Percentiles rank a stretch among this genome's conserved stretches.
phyloP scores from a whole-genome alignment of 2,113 vertebrate species.

The Alligator sinensis region DNA sequence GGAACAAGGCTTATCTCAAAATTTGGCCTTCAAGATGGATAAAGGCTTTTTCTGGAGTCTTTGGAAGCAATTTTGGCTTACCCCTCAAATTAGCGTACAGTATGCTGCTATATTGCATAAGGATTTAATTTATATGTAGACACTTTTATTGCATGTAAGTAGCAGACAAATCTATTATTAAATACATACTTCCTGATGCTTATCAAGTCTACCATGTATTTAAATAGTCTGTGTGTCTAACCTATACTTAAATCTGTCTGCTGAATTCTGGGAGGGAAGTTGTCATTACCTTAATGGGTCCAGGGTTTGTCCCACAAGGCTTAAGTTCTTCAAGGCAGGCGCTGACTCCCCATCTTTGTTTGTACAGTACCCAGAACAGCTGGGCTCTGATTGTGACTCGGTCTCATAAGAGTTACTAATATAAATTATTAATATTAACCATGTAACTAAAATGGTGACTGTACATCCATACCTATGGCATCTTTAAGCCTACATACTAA shows the following conservation, averaged over 20 bases:
- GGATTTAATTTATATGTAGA: conserved; percentile 48
- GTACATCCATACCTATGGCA: neutral
- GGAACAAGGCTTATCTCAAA: neutral
- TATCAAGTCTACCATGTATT: neutral
- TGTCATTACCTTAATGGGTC: neutral
- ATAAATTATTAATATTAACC: neutral
- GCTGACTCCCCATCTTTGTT: conserved; percentile 19
- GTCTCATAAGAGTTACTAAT: neutral
- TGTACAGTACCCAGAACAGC: neutral
- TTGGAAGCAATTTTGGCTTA: conserved; percentile 44
- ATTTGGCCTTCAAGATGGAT: conserved; percentile 30
- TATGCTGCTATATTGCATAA: neutral
- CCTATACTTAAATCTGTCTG: neutral
- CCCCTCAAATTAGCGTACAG: conserved; percentile 34
- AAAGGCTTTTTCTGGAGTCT: conserved; percentile 38
- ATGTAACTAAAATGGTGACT: conserved; percentile 51
- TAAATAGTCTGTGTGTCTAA: neutral
- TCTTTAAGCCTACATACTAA: conserved; percentile 54
- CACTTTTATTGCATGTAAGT: conserved; percentile 16
- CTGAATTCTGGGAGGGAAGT: neutral
- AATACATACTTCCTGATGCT: neutral
- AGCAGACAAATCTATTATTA: conserved; percentile 34
- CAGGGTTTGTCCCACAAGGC: neutral
- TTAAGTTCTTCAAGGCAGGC: neutral
- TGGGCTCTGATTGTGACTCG: neutral